phyloP scores from a whole-genome alignment of 2,113 vertebrate genomes.

The Sapajus apella region DNA sequence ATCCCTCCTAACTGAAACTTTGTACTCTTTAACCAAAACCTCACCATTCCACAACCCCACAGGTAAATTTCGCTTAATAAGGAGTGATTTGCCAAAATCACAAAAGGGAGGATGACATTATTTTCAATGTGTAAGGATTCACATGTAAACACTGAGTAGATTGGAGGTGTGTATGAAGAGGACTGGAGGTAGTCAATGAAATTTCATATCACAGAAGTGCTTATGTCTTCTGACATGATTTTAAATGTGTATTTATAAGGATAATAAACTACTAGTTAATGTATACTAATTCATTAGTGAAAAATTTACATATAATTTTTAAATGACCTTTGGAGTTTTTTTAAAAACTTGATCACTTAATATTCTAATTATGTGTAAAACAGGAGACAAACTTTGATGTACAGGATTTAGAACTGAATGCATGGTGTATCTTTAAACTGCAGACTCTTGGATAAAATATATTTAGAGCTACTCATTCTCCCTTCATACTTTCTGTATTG shows the following conservation, averaged over 20 bases:
- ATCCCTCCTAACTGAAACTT: background rate
- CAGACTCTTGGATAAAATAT: background rate
- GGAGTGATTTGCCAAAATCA: background rate
- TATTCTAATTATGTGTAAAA: constrained; percentile 12
- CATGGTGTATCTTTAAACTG: background rate
- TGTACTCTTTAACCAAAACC: background rate
- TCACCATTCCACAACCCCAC: background rate
- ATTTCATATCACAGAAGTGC: background rate
- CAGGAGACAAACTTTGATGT: background rate
- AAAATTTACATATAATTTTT: constrained; percentile 7
- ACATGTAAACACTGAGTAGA: background rate
- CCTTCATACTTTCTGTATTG: background rate
- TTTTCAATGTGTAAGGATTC: background rate
- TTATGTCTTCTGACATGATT: background rate
- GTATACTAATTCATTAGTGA: background rate
- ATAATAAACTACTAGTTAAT: background rate
- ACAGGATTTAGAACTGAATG: background rate
- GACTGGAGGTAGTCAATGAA: background rate
- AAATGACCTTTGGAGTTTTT: background rate
- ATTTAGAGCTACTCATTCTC: background rate
- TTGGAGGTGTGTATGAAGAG: background rate
- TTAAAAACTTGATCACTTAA: background rate
- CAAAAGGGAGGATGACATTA: background rate
- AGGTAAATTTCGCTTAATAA: background rate
- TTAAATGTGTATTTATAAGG: background rate